Evolutionary conservation across 2,888 invertebrate genomes (phyloP).

Genomic region (Neocrepidodera transversa): DNA sequence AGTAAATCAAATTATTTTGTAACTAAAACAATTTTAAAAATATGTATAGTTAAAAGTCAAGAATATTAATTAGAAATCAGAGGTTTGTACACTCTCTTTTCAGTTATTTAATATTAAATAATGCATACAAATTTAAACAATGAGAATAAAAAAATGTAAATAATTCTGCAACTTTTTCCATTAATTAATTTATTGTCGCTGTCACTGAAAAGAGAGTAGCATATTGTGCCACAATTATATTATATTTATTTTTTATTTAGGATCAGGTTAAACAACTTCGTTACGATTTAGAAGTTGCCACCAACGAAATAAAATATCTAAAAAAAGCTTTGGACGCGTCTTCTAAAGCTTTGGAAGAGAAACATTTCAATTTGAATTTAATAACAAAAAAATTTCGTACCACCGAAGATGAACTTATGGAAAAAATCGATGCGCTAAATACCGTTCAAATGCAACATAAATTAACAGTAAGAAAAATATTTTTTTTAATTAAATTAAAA

Average conservation of each 20-base stretch:
- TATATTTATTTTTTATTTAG: too few relatives aligned
- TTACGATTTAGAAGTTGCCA: conserved; percentile 39
- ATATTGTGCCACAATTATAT: too few relatives aligned
- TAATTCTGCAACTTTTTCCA: too few relatives aligned
- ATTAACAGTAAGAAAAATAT: conserved; percentile 35
- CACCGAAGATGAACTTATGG: conserved; percentile 40
- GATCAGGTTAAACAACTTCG: conserved; percentile 44
- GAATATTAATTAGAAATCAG: too few relatives aligned
- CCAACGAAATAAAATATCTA: conserved; percentile 37
- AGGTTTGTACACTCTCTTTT: too few relatives aligned
- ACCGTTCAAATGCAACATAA: conserved; percentile 44
- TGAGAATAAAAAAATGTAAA: too few relatives aligned
- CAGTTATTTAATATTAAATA: too few relatives aligned
- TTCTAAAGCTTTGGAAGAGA: conserved; percentile 40
- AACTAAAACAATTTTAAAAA: neutral
- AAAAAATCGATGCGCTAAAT: conserved; percentile 38
- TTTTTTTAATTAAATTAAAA: neutral
- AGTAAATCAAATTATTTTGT: conserved; percentile 14
- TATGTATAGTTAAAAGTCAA: too few relatives aligned
- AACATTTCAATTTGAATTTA: conserved; percentile 42
- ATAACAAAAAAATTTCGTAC: conserved; percentile 38
- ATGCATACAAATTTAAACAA: too few relatives aligned
- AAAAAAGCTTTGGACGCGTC: conserved; percentile 35
- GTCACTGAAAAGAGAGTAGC: too few relatives aligned
- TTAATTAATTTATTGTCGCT: too few relatives aligned